phyloP scores from a whole-genome alignment of 2,888 invertebrate genomes.

The Rotaria sp. region DNA sequence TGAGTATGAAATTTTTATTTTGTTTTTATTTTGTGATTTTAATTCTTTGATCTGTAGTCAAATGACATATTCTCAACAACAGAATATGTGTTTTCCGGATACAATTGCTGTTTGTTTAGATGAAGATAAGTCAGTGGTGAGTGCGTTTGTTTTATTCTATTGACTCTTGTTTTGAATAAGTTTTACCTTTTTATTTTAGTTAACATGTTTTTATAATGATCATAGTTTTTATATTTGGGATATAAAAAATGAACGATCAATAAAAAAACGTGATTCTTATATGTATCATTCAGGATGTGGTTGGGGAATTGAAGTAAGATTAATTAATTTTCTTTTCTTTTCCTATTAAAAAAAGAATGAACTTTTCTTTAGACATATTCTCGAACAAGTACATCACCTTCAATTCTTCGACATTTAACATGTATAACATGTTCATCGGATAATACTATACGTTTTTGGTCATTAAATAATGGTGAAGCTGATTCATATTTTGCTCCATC shows the following conservation, averaged over 20 bases:
- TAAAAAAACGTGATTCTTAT: slow-evolving; percentile 86
- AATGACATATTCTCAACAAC: background rate
- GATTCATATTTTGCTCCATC: background rate
- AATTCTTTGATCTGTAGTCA: background rate
- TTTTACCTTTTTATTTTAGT: background rate
- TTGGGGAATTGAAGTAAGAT: slow-evolving; percentile 16
- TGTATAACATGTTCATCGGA: slow-evolving; percentile 93
- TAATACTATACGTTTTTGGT: slow-evolving; percentile 90
- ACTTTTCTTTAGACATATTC: background rate
- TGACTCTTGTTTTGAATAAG: background rate
- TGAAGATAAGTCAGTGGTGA: slow-evolving; percentile 17
- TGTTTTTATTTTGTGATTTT: background rate
- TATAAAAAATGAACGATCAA: slow-evolving; percentile 77
- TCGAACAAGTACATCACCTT: background rate
- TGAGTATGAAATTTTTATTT: background rate
- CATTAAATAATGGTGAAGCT: slow-evolving; percentile 59
- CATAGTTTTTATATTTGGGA: slow-evolving; percentile 95
- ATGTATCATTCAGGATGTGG: slow-evolving; percentile 69
- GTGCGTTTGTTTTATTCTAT: background rate
- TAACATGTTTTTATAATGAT: slow-evolving; percentile 71
- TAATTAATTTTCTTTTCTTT: background rate
- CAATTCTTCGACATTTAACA: slow-evolving; percentile 48
- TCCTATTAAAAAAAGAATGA: no score
- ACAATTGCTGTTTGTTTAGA: slow-evolving; percentile 27
- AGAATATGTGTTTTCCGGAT: background rate